Evolutionary conservation across 1,140 invertebrate species (phyloP).

Genomic region (Sycophila sp.): DNA sequence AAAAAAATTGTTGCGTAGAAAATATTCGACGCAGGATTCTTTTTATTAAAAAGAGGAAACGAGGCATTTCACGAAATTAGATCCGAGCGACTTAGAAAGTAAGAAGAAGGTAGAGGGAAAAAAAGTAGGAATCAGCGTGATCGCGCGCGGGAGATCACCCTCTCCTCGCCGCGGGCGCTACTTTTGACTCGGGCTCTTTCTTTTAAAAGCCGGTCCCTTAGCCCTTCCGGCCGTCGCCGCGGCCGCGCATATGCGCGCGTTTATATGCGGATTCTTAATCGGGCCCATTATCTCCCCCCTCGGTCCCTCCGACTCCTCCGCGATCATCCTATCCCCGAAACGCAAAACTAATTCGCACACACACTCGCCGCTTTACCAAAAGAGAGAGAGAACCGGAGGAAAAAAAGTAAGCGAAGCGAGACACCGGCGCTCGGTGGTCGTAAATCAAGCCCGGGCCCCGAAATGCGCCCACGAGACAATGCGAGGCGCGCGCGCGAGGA

Average conservation of each 20-base stretch:
- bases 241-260: slow-evolving; percentile 36
- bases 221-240: slow-evolving; percentile 20
- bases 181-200: background rate
- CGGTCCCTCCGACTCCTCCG: slow-evolving; percentile 14
- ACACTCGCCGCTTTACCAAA: slow-evolving; percentile 35
- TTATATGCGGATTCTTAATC: slow-evolving; percentile 49
- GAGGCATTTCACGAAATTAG: slow-evolving; percentile 1
- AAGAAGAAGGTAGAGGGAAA: too few species aligned
- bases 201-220: background rate
- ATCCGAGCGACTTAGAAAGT: slow-evolving; percentile 14
- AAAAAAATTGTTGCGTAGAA: too few species aligned
- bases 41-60: too few species aligned
- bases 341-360: slow-evolving; percentile 51
- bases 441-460: slow-evolving; percentile 5
- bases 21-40: too few species aligned
- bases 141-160: slow-evolving; percentile 10
- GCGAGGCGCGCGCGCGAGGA: slow-evolving; percentile 2
- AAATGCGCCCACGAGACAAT: slow-evolving; percentile 24
- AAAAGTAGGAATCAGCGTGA: slow-evolving; percentile 25
- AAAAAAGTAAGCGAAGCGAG: too few species aligned
- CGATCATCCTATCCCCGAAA: slow-evolving; percentile 50
- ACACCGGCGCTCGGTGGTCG: slow-evolving; percentile 8
- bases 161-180: slow-evolving; percentile 14
- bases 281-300: slow-evolving; percentile 51
- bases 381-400: too few species aligned